Evolutionary conservation across 2,888 invertebrate species (phyloP), one percentile per base, ranked within the genome.

Genomic region (Lomographa bimaculata): DNA sequence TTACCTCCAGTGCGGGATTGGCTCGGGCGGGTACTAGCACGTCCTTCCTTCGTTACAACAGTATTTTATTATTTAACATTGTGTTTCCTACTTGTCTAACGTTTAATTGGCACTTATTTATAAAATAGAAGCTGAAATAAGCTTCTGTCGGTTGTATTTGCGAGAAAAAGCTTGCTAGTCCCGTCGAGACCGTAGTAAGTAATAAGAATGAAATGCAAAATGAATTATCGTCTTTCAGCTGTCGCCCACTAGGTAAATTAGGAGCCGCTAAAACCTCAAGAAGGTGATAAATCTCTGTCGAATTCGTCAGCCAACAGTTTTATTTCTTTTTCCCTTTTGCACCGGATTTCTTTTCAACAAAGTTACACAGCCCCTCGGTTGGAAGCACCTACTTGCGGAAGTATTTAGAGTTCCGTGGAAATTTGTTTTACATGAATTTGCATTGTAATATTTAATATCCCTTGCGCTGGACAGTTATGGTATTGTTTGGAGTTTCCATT

Each of bases 201-300:
- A 43, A 40, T 51, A 59, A 45, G 52, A 50, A 59, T 57, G 50
- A 58, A 55, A 60, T 56, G 59, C 50, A 61, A 64, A 64, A 67
- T 62, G 64, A 67, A 67, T 65, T 54, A 62, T 62, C 52, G 59
- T 44, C 46, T 47, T 55, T 53, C 60, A 57, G 53, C 54, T 49
- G 61, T 57, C 57, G 60, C 54, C 53, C 49, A 40, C 54, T 65
- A 68, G 67, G 73, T 76, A 78, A 76, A 78, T 78, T 77, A 77
- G 69, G 65, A 71, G 66, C 65, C 61, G 71, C 71, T 71, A 71
- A 76, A 76, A 74, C 74, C 68, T 69, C 64, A 54, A 60, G 51
- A 56, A 72, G 69, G 78, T 74, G 66, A 78, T 79, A 79, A 79
- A 79, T 79, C 78, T 77, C 70, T 74, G 79, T 79, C 78, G 75